Base-by-base conservation (phyloP, 1,140 invertebrate species). In the Magallana angulata region DNA sequence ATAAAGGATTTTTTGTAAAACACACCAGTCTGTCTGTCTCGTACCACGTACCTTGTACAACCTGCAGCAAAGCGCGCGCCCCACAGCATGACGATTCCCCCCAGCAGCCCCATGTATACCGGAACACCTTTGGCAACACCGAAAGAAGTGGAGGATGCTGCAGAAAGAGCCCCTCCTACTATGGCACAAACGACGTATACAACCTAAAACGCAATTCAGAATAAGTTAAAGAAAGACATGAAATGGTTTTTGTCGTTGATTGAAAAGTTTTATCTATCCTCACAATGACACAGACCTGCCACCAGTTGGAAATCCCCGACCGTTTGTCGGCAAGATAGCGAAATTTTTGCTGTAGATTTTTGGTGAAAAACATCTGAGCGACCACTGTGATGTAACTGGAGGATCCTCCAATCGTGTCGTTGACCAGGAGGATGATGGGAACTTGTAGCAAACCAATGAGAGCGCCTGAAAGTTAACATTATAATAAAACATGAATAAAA, bases 321-420 rank as follows among this genome's bases (percentile, higher is more conserved):
- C 90, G 81, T 58, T 83, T 88, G 0, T n/a, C 82, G 16, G 89
- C 90, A 36, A 93, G 64, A 76, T 93, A 93, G 11, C 91, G 91
- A 82, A 93, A 91, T 81, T 58, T 88, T 57, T 90, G 57, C 30
- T 91, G 86, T 6, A 92, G 89, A 81, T 87, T 87, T 58, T 89
- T 56, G 11, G 91, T 92, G 11, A 91, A 88, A 1, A 91, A 88
- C 90, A 91, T 92, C 76, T 92, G 92, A 87, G 92, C 91, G 5
- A 91, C 85, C 7, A 93, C 64, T 12, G 92, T 92, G 81, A 91
- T 90, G 90, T 93, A 93, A 62, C 89, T 89, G 9, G 89, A 85
- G 48, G 90, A 91, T n/a, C 91, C 91, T 12, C 92, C 92, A 57
- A 93, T 82, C 24, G 91, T 92, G 82, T 92, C 92, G 8, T 87